Base-by-base conservation (phyloP, 2,113 vertebrate species). In the Macaca nemestrina region DNA sequence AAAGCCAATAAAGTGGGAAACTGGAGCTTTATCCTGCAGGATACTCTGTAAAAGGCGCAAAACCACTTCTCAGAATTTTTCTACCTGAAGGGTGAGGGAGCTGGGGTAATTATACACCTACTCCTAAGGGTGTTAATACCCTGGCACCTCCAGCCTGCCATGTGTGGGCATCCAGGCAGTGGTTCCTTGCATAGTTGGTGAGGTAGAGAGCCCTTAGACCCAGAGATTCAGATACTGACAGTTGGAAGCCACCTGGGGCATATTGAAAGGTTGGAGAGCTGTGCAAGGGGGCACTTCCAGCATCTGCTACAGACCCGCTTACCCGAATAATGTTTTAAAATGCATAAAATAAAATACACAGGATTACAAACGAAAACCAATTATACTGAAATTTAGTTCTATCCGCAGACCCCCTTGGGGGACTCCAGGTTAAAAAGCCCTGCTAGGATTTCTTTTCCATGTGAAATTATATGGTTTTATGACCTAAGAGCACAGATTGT, bases 361-460 rank as follows among this genome's bases (percentile, higher is more conserved):
- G 94, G 90, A 97, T 98, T 98, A 98, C 90, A 95, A 95, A 95
- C 96, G 88, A 97, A 98, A 97, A 92, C 95, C 97, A 97, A 98
- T 97, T 97, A 96, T 82, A 96, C 52, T 95, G 96, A 97, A 98
- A 98, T 96, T 96, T 88, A 85, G 50, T 96, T 97, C 90, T 97
- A 95, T 97, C 96, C 94, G 91, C 93, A 96, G 96, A 93, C 76
- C 92, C 81, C 76, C 92, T 64, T 45, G 80, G 92, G 96, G 88
- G 43, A 87, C 80, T 59, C 84, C 87, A 88, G 88, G 94, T 97
- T 98, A 96, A 95, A 93, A 96, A 96, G n/a, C 92, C 88, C 96
- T 85, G 94, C 96, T 97, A 96, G 92, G 90, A 92, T 97, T 98
- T 97, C 96, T 98, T 97, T 96, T 78, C 94, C 94, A 94, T 0